These are phyloP conservation scores for Crematogaster levior DNA, from an alignment of 2,888 invertebrate genomes.

Conservation along the genomic window DNA sequence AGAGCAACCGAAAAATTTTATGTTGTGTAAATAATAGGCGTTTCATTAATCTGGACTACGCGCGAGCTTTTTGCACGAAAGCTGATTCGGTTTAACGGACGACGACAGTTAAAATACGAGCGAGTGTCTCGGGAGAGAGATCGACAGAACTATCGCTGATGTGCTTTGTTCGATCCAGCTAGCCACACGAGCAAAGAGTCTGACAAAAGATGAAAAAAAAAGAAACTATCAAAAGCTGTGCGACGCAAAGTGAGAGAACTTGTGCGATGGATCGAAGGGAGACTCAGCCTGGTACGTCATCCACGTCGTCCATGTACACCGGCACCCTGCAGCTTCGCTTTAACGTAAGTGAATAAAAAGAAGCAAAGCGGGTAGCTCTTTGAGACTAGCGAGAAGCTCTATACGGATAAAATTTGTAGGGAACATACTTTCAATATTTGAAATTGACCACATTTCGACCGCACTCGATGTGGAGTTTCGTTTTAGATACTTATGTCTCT, in stretches of 20 bases:
- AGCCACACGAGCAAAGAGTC: conserved; percentile 35
- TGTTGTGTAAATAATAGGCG: conserved; percentile 12
- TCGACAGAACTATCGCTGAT: conserved; percentile 11
- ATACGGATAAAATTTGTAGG: background rate
- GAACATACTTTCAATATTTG: conserved; percentile 11
- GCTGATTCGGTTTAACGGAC: background rate
- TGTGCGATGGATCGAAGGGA: conserved; percentile 76
- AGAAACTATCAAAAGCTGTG: conserved; percentile 25
- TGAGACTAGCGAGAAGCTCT: conserved; percentile 16
- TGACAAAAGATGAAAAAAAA: conserved; percentile 34
- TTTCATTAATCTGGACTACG: conserved; percentile 21
- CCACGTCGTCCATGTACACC: conserved; percentile 72
- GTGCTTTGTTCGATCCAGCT: conserved; percentile 35
- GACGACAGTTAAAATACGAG: conserved; percentile 17
- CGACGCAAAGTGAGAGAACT: conserved; percentile 45
- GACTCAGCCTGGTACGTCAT: conserved; percentile 66
- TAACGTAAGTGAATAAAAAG: conserved; percentile 81
- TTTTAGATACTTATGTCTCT: background rate
- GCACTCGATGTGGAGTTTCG: conserved; percentile 4
- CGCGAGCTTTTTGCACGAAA: conserved; percentile 4
- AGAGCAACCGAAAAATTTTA: conserved; percentile 5
- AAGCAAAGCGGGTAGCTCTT: conserved; percentile 12
- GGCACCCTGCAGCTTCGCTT: conserved; percentile 84
- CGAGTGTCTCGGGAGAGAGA: conserved; percentile 7
- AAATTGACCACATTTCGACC: conserved; percentile 34